Percentiles rank a stretch among this genome's conserved stretches.
phyloP scores from a whole-genome alignment of 2,113 vertebrate genomes.

The Eurystomus gularis region DNA sequence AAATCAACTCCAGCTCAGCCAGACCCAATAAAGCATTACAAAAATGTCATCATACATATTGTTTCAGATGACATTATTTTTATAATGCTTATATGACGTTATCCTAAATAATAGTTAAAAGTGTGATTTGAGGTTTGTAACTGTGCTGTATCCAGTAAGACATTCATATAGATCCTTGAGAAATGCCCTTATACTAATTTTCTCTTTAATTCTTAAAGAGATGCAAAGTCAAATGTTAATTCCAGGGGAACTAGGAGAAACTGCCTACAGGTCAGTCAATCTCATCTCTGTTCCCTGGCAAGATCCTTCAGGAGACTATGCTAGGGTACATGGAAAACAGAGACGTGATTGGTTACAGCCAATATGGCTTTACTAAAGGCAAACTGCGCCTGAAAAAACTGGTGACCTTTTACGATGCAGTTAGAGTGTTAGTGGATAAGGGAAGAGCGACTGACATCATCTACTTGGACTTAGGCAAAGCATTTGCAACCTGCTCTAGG shows the following conservation, averaged over 20 bases:
- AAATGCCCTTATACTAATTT: background rate
- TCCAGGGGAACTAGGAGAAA: background rate
- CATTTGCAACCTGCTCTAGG: too few relatives aligned
- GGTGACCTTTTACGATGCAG: rapidly evolving
- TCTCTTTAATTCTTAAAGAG: background rate
- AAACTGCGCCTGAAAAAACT: too few relatives aligned
- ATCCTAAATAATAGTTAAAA: background rate
- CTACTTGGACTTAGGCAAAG: background rate
- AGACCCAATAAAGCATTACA: too few relatives aligned
- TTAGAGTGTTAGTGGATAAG: background rate
- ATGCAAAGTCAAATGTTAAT: background rate
- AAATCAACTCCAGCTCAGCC: too few relatives aligned
- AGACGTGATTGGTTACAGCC: too few relatives aligned
- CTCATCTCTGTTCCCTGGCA: too few relatives aligned
- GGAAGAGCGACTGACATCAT: background rate
- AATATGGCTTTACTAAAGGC: too few relatives aligned
- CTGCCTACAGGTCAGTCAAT: background rate
- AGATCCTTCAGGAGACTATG: too few relatives aligned
- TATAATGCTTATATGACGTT: background rate
- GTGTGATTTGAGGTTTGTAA: background rate
- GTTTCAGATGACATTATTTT: background rate
- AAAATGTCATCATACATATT: background rate
- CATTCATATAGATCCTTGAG: background rate
- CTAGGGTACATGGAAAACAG: too few relatives aligned
- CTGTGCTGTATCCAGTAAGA: background rate